Evolutionary conservation across 2,888 invertebrate species (phyloP), one percentile per base, ranked within the genome.

Genomic region (Eilema griseolum): DNA sequence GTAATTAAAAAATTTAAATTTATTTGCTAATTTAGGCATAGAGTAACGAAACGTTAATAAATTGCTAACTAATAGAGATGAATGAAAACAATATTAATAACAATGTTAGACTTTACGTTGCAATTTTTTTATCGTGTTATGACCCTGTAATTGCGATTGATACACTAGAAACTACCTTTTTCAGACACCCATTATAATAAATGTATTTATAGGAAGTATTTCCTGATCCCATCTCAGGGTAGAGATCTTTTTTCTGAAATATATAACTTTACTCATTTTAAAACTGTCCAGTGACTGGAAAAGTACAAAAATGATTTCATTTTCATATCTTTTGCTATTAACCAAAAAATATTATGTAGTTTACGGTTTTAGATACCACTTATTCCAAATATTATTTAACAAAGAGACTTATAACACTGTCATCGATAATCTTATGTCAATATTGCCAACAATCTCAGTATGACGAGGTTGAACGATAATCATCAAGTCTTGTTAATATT

Each of bases 251-350:
- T 20, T 46, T 46, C 46, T 46, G 7, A 46, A 46, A 46, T 46
- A 46, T 41, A 41, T 41, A 7, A 46, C 10, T 59, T 59, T 10
- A 14, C 24, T 26, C 59, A 24, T 24, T 59, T 59, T 12, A 28
- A 59, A 59, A 24, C 59, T 28, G 14, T 59, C 26, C 26, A 2
- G 16, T 24, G 12, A 26, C 59, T 59, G 28, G 14, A 14, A 59
- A 63, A 63, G 37, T 24, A 63, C 62, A 63, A 63, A 63, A 63
- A 41, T 14, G 2, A 28, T 57, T 59, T 59, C 59, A 59, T 59
- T 26, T 57, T 28, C 61, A 61, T 60, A 23, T 61, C 16, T 61
- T 61, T 33, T 61, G 31, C 61, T 31, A 33, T 31, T 59, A 61
- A 59, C 59, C 59, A 59, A 59, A 59, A 24, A 59, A 26, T 59